Conservation (phyloP, 2,888 invertebrate genomes). For the Limnephilus rhombicus region DNA sequence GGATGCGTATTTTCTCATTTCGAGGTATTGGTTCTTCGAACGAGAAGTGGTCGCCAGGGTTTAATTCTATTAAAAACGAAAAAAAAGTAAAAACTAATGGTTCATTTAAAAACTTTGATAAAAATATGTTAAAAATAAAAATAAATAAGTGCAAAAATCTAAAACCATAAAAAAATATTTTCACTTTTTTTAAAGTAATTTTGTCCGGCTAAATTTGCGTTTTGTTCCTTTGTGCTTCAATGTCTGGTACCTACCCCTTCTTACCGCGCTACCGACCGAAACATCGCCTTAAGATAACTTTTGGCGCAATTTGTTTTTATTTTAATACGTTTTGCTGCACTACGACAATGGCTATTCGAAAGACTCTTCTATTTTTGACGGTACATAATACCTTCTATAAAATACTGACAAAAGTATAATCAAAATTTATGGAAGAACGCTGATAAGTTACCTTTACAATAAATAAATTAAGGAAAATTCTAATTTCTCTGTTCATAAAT, state of each 20-base stretch:
- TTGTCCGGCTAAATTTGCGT: not conserved
- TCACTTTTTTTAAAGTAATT: not conserved
- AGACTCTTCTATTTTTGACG: not conserved
- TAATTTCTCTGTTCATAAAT: too few relatives aligned
- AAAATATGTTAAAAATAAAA: too few relatives aligned
- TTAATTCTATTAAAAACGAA: too few relatives aligned
- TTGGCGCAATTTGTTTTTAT: not conserved
- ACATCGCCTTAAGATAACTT: not conserved
- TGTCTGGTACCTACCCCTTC: not conserved
- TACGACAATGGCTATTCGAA: not conserved
- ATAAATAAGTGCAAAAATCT: too few relatives aligned
- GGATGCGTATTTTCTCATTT: too few relatives aligned
- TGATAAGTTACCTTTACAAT: not conserved
- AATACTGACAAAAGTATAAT: not conserved
- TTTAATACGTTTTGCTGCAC: not conserved
- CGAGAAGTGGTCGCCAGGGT: too few relatives aligned
- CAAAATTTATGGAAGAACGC: not conserved
- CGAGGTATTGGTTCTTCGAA: too few relatives aligned
- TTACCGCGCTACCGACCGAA: not conserved
- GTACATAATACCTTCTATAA: not conserved
- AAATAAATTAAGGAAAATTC: too few relatives aligned
- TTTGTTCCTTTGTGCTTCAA: not conserved
- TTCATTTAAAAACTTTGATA: too few relatives aligned
- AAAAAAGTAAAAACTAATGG: too few relatives aligned
- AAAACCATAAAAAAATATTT: too few relatives aligned